A percentile compares a stretch with the other conserved stretches of the same genome.
Conservation (phyloP, 2,888 invertebrate genomes). For the Salticus scenicus region DNA sequence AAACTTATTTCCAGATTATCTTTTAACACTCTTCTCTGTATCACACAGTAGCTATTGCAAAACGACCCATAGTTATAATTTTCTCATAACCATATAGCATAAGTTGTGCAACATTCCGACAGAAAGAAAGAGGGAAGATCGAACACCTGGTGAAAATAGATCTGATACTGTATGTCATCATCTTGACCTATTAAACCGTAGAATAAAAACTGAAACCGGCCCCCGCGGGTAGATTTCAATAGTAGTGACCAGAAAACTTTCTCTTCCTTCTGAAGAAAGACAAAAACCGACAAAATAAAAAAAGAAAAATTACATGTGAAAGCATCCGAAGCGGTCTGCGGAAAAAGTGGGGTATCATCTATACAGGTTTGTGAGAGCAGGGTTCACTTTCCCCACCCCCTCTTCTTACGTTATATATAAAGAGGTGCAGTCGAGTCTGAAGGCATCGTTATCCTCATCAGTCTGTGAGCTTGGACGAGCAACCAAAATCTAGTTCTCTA, state of each 20-base stretch:
- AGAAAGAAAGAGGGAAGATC: too few species aligned
- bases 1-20: neutral
- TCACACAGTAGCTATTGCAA: neutral
- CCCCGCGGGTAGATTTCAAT: neutral
- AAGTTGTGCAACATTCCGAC: too few species aligned
- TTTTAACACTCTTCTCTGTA: too few species aligned
- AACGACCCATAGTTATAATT: too few species aligned
- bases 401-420: conserved; percentile 28
- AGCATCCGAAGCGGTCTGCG: conserved; percentile 16
- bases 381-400: conserved; percentile 49
- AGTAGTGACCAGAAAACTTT: neutral
- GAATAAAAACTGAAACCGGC: conserved; percentile 16
- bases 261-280: conserved; percentile 7
- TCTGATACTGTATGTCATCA: conserved; percentile 42
- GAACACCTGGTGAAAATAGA: conserved; percentile 40
- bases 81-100: too few species aligned
- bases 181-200: conserved; percentile 62
- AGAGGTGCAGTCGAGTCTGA: conserved; percentile 23
- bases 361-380: conserved; percentile 54
- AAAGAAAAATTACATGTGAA: conserved; percentile 8
- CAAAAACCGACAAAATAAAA: conserved; percentile 26
- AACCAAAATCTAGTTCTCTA: neutral
- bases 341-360: conserved; percentile 39
- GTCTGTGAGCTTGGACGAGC: neutral
- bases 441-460: neutral